Conservation (phyloP, 1,140 invertebrate species). For the Alviniconcha marisindica region DNA sequence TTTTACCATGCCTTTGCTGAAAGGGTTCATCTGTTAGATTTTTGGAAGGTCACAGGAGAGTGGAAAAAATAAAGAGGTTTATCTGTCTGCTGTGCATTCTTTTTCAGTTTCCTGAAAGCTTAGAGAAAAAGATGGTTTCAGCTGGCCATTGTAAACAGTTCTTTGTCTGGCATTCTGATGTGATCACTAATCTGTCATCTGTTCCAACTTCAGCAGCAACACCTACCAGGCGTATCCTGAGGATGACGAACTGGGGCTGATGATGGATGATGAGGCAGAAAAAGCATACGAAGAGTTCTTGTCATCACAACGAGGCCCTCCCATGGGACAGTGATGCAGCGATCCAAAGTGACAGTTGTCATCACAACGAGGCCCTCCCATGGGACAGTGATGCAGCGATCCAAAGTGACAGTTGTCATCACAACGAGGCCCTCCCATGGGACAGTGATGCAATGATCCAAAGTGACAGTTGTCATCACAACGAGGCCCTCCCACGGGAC, state of each 20-base stretch:
- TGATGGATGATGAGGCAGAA: constrained; percentile 58
- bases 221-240: not conserved
- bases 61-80: too few relatives aligned
- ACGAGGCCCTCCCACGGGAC: not conserved
- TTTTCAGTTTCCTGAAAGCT: too few relatives aligned
- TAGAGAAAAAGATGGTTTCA: too few relatives aligned
- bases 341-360: too few relatives aligned
- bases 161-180: too few relatives aligned
- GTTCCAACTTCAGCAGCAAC: not conserved
- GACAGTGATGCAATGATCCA: not conserved
- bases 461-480: constrained; percentile 36
- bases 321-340: not conserved
- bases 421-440: not conserved
- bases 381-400: not conserved
- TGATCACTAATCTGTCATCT: not conserved
- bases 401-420: too few relatives aligned
- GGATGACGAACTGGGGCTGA: constrained; percentile 40
- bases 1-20: too few relatives aligned
- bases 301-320: not conserved
- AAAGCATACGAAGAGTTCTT: constrained; percentile 60
- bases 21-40: too few relatives aligned
- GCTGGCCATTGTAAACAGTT: too few relatives aligned
- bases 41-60: too few relatives aligned
- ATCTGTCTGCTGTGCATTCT: too few relatives aligned
- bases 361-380: not conserved